These are phyloP conservation scores for Drosophila sordidula DNA, from an alignment of 2,888 invertebrate genomes.

Conservation along the genomic window DNA sequence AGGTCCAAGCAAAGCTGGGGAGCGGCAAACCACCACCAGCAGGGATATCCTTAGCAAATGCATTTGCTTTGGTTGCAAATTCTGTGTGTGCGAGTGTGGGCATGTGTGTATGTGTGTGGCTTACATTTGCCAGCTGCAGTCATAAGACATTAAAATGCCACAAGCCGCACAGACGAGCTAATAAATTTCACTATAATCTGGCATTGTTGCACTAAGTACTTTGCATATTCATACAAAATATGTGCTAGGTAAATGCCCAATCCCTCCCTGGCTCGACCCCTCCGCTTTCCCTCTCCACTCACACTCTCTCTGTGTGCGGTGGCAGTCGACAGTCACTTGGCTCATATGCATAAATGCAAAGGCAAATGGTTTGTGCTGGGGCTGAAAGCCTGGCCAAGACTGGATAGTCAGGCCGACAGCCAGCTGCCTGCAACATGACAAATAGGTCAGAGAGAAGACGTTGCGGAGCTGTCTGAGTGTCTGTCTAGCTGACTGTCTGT, in stretches of 20 bases:
- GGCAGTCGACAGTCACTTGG: conserved; percentile 39
- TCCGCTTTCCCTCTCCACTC: background rate
- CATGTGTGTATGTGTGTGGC: conserved; percentile 7
- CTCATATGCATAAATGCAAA: conserved; percentile 70
- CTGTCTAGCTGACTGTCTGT: conserved; percentile 16
- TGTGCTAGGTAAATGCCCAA: conserved; percentile 37
- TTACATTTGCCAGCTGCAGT: conserved; percentile 43
- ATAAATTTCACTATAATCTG: conserved; percentile 78
- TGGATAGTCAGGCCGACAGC: conserved; percentile 37
- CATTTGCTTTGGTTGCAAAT: background rate
- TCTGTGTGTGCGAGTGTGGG: background rate
- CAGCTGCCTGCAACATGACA: conserved; percentile 52
- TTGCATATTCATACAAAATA: conserved; percentile 79
- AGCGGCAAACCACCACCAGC: background rate
- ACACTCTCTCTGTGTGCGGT: background rate
- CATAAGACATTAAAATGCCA: conserved; percentile 56
- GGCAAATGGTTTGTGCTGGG: conserved; percentile 32
- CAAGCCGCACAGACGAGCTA: conserved; percentile 63
- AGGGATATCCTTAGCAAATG: background rate
- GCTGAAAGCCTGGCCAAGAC: conserved; percentile 26
- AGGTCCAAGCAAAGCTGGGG: background rate
- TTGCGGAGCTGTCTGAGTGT: conserved; percentile 23
- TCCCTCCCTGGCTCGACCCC: background rate
- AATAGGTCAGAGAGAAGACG: conserved; percentile 67
- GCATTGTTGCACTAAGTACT: conserved; percentile 81